Evolutionary conservation across 1,140 invertebrate genomes (phyloP).

Genomic region (Zaprionus capensis): DNA sequence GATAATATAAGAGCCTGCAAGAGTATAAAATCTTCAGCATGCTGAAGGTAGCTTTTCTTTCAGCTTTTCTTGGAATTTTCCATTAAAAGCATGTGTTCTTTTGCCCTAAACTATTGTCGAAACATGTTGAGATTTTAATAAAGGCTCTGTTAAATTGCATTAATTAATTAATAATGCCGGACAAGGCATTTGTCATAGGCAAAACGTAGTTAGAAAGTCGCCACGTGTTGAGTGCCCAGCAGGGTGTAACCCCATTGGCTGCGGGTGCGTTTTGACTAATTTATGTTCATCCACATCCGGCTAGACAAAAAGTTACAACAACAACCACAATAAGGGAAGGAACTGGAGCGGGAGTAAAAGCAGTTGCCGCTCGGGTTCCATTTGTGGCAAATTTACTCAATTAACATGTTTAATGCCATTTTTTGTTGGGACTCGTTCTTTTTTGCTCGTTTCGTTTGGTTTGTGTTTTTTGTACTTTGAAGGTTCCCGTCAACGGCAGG

Average conservation of each 20-base stretch:
- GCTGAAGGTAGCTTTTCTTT: no score
- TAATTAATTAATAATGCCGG: conserved; percentile 50
- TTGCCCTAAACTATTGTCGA: conserved; percentile 29
- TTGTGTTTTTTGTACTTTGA: conserved; percentile 14
- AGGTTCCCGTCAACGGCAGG: conserved; percentile 12
- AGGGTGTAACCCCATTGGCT: not conserved
- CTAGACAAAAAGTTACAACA: conserved; percentile 15
- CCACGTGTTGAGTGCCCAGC: conserved; percentile 11
- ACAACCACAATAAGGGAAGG: not conserved
- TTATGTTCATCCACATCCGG: conserved; percentile 53
- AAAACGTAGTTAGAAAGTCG: not conserved
- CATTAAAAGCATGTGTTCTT: not conserved
- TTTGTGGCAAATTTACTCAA: conserved; percentile 67
- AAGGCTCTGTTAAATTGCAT: conserved; percentile 39
- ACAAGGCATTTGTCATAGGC: conserved; percentile 1
- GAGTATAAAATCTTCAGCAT: no score
- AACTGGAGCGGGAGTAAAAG: conserved; percentile 9
- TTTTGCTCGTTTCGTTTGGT: conserved; percentile 2
- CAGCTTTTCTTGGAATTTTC: not conserved
- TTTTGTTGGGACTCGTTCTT: conserved; percentile 7
- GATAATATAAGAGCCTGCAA: no score
- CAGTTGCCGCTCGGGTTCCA: conserved; percentile 19
- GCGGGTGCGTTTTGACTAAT: conserved; percentile 43
- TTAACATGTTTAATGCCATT: conserved; percentile 57
- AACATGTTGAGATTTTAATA: conserved; percentile 10